phyloP scores from a whole-genome alignment of 2,888 invertebrate species.

The Epinotia ramella region DNA sequence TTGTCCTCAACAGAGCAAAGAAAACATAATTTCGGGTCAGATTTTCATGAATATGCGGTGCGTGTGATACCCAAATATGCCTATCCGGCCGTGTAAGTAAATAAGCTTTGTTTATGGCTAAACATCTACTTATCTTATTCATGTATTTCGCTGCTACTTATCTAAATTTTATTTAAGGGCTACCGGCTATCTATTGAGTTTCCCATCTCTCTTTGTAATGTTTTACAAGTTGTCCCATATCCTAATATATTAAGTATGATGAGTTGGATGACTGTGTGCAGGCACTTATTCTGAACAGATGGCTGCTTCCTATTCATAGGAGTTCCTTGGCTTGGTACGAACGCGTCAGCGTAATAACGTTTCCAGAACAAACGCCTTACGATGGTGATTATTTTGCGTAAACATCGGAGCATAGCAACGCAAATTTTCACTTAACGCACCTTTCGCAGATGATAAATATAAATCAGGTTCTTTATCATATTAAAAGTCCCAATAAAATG shows the following conservation, averaged over 20 bases:
- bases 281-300: neutral
- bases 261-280: too few relatives aligned
- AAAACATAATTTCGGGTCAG: constrained; percentile 39
- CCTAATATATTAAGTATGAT: too few relatives aligned
- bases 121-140: neutral
- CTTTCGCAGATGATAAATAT: constrained; percentile 19
- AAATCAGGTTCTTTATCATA: constrained; percentile 36
- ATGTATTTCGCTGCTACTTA: neutral
- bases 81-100: constrained; percentile 20
- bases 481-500: constrained; percentile 39
- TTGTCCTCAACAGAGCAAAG: constrained; percentile 36
- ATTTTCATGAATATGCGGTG: constrained; percentile 41
- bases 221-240: too few relatives aligned
- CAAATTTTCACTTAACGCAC: constrained; percentile 25
- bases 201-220: too few relatives aligned
- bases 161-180: too few relatives aligned
- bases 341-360: neutral
- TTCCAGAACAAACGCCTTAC: too few relatives aligned
- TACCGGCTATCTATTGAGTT: too few relatives aligned
- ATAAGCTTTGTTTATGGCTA: constrained; percentile 22
- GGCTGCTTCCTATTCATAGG: neutral
- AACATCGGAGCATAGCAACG: neutral
- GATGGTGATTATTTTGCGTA: neutral
- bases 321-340: neutral
- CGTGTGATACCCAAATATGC: constrained; percentile 24